phyloP scores from a whole-genome alignment of 2,113 vertebrate genomes.

The Urocitellus parryii region DNA sequence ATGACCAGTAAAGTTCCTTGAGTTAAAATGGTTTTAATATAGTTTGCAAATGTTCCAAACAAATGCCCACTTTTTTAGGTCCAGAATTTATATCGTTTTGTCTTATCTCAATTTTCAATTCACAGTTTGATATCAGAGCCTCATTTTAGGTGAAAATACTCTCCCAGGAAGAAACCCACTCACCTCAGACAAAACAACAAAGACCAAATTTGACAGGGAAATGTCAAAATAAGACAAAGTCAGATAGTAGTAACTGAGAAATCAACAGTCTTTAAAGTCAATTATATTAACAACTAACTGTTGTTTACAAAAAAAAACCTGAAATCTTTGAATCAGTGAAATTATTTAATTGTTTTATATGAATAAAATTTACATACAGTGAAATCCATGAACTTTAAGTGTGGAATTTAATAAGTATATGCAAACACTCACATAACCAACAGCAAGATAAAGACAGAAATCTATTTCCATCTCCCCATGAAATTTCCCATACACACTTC shows the following conservation, averaged over 20 bases:
- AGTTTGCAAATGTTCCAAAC: constrained; percentile 25
- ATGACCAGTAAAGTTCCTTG: neutral
- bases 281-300: neutral
- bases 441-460: neutral
- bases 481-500: neutral
- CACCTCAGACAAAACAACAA: constrained; percentile 13
- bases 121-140: neutral
- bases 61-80: neutral
- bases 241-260: neutral
- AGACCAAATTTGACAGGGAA: constrained; percentile 44
- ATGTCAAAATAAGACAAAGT: neutral
- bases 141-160: constrained; percentile 22
- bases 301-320: neutral
- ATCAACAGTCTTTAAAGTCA: constrained; percentile 39
- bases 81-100: neutral
- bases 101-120: constrained; percentile 39
- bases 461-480: neutral
- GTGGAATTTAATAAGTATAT: neutral
- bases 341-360: neutral
- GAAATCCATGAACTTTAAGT: constrained; percentile 16
- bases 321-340: constrained; percentile 10
- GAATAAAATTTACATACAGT: neutral
- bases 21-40: neutral
- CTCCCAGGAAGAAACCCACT: neutral
- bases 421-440: neutral